These are phyloP conservation scores for Scytalopus superciliaris DNA, from an alignment of 2,113 vertebrate genomes.

Conservation along the genomic window DNA sequence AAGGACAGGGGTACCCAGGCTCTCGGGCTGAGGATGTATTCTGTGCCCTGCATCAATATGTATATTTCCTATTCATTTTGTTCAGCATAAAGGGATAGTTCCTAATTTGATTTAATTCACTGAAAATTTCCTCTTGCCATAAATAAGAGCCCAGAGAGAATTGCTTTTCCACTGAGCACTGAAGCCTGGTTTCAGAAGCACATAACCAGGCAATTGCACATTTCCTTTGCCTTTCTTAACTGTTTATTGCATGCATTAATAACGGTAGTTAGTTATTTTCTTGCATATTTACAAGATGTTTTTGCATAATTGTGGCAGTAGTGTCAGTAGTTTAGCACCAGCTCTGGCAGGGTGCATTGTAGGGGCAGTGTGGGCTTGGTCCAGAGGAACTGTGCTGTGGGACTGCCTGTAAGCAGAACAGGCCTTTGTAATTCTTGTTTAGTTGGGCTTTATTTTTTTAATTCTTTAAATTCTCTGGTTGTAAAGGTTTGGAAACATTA, in stretches of 20 bases:
- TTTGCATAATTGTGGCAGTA: conserved; percentile 11
- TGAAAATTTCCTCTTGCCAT: conserved; percentile 16
- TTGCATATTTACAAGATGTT: conserved; percentile 30
- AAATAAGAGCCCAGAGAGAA: conserved; percentile 32
- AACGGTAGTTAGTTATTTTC: conserved; percentile 38
- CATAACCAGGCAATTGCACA: not conserved
- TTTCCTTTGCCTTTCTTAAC: conserved; percentile 33
- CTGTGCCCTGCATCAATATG: not conserved
- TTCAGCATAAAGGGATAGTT: not conserved
- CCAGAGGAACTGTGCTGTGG: not conserved
- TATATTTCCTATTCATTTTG: not conserved
- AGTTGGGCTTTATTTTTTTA: not conserved
- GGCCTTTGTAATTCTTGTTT: not conserved
- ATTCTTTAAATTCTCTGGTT: not conserved
- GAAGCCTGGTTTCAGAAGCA: not conserved
- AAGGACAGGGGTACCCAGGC: conserved; percentile 18
- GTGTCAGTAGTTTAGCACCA: not conserved
- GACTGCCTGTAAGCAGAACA: not conserved
- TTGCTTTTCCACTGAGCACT: not conserved
- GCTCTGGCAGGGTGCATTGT: not conserved
- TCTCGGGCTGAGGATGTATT: not conserved
- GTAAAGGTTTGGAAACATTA: not conserved
- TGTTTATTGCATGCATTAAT: conserved; percentile 43
- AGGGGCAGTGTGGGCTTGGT: not conserved
- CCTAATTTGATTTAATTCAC: conserved; percentile 39